phyloP scores from a whole-genome alignment of 1,140 invertebrate genomes.

The Meloidogyne hapla region DNA sequence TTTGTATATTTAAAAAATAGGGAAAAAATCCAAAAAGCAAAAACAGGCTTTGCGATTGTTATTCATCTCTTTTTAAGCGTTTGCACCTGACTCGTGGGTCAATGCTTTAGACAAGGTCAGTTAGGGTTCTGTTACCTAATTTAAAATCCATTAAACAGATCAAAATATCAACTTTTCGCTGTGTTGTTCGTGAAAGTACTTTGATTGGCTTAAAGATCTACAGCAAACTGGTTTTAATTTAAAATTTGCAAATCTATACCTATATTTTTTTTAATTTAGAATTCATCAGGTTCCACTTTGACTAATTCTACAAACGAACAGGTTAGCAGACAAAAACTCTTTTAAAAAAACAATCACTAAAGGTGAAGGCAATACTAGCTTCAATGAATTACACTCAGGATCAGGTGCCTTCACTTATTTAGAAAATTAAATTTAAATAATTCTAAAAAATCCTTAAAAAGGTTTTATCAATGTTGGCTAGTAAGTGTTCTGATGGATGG shows the following conservation, averaged over 20 bases:
- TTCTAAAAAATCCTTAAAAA: background rate
- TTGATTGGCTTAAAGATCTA: background rate
- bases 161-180: background rate
- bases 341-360: background rate
- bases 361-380: background rate
- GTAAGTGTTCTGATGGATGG: background rate
- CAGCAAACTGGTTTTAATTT: background rate
- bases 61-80: background rate
- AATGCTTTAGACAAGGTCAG: background rate
- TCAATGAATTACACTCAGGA: background rate
- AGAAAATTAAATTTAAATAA: too few species aligned
- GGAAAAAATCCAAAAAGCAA: background rate
- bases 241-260: background rate
- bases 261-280: background rate
- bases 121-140: too few species aligned
- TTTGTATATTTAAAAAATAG: background rate
- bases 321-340: background rate
- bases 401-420: too few species aligned
- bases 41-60: too few species aligned
- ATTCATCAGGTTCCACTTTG: background rate
- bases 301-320: background rate
- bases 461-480: background rate
- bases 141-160: background rate
- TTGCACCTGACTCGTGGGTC: background rate
- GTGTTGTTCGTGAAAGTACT: background rate